Percentiles rank a stretch among this genome's conserved stretches.
Conservation (phyloP, 2,797 vertebrate species). For the Propithecus deckenii region DNA sequence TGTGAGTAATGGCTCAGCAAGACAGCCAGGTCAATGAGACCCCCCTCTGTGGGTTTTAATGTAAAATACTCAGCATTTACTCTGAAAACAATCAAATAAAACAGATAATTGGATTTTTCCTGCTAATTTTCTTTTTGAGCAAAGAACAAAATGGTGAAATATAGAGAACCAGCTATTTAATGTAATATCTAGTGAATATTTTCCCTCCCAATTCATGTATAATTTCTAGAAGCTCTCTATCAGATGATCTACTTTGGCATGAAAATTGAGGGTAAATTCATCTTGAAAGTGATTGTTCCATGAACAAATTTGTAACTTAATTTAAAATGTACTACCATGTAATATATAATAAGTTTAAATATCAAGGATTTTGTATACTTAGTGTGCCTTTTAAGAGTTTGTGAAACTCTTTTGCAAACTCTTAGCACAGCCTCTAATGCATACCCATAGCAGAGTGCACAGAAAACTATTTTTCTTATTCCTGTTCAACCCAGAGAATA, state of each 20-base stretch:
- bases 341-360: not conserved
- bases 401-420: not conserved
- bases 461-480: not conserved
- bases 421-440: not conserved
- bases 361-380: not conserved
- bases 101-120: constrained; percentile 25
- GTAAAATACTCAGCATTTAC: constrained; percentile 1
- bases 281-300: not conserved
- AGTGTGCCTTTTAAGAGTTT: not conserved
- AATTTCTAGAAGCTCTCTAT: not conserved
- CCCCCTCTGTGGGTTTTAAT: constrained; percentile 25
- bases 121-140: constrained; percentile 19
- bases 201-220: not conserved
- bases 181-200: not conserved
- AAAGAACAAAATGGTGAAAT: not conserved
- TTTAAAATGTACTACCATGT: not conserved
- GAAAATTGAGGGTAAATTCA: constrained; percentile 24
- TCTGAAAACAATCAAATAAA: constrained; percentile 20
- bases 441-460: not conserved
- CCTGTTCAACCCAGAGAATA: not conserved
- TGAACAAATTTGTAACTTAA: constrained; percentile 44
- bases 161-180: not conserved
- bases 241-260: not conserved
- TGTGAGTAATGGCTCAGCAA: not conserved
- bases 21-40: not conserved